Base-by-base conservation (phyloP, 30 jellyfish, hydroid and myxozoan genomes). In the Hydractinia echinata region DNA sequence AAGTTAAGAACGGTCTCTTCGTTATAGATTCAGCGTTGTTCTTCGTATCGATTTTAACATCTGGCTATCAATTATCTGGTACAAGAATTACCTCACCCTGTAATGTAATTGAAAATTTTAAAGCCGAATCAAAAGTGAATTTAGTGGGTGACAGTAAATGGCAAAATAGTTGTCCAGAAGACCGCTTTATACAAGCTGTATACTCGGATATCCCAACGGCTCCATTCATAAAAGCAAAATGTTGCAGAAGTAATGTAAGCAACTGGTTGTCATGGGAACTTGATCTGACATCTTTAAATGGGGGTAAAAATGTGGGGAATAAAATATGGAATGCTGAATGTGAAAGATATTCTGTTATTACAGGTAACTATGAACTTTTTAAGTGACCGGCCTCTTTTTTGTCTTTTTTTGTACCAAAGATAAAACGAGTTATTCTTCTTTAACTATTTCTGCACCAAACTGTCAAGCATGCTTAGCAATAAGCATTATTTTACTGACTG, bases 281-380 rank as follows among this genome's bases (percentile, higher is more conserved):
- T 52, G 95, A 81, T 55, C 51, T 86, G 53, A 61, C 79, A 21
- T 62, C 61, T 60, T 67, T 81, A 14, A 72, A 78, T 51, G 69
- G 67, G 16, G 97, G 97, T 0, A 76, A 83, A 4, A 44, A 53
- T 1, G 81, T 62, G 9, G 9, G 79, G n/a, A 69, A 79, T 60
- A 71, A 86, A 44, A 66, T 72, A 18, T 85, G 96, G 97, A 86
- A 83, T 74, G 86, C 83, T 10, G 95, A 91, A 76, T 91, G 97
- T 54, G 83, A 89, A 18, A 88, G 72, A 10, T 77, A 91, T 73
- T 73, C 87, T 54, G 90, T 91, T 10, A 69, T 91, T 53, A 91
- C 96, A 68, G 97, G 97, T 91, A 83, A 30, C 82, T 20, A n/a
- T 53, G 81, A 20, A 0, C 44, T 30, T 30, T 30, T 3, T 58